Evolutionary conservation across 2,888 invertebrate genomes (phyloP).

Genomic region (Drosophila fulvimacula): DNA sequence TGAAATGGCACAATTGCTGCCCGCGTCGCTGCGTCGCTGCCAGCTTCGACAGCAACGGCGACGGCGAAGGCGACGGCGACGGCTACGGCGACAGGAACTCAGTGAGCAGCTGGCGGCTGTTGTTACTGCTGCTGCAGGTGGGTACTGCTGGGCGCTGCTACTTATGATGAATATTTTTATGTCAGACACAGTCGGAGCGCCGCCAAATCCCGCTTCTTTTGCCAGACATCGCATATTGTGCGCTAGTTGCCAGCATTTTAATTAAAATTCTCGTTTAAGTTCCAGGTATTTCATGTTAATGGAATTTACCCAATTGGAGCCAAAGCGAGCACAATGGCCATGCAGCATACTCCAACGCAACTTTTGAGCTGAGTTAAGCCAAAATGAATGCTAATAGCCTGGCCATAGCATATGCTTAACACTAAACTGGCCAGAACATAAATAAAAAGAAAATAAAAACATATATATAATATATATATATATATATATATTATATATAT

Average conservation of each 20-base stretch:
- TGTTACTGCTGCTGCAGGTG: conserved; percentile 17
- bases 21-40: conserved; percentile 62
- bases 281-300: conserved; percentile 66
- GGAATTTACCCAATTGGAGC: conserved; percentile 63
- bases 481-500: too few species aligned
- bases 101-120: conserved; percentile 31
- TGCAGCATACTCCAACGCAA: conserved; percentile 4
- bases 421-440: too few species aligned
- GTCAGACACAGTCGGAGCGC: conserved; percentile 40
- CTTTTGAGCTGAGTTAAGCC: neutral
- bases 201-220: conserved; percentile 11
- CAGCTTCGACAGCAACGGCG: conserved; percentile 17
- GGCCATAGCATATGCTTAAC: neutral
- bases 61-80: conserved; percentile 15
- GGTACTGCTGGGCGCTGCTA: conserved; percentile 50
- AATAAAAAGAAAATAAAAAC: too few species aligned
- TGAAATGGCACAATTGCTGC: conserved; percentile 83
- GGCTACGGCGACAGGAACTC: conserved; percentile 6
- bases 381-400: neutral
- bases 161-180: conserved; percentile 79
- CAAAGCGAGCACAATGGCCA: conserved; percentile 39
- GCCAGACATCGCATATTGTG: conserved; percentile 67
- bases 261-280: conserved; percentile 70
- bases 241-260: conserved; percentile 71
- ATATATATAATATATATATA: too few species aligned